Percentiles rank a stretch among this genome's conserved stretches.
These are phyloP conservation scores for Drosophila repletoides DNA, from an alignment of 1,140 invertebrate genomes.

Conservation along the genomic window DNA sequence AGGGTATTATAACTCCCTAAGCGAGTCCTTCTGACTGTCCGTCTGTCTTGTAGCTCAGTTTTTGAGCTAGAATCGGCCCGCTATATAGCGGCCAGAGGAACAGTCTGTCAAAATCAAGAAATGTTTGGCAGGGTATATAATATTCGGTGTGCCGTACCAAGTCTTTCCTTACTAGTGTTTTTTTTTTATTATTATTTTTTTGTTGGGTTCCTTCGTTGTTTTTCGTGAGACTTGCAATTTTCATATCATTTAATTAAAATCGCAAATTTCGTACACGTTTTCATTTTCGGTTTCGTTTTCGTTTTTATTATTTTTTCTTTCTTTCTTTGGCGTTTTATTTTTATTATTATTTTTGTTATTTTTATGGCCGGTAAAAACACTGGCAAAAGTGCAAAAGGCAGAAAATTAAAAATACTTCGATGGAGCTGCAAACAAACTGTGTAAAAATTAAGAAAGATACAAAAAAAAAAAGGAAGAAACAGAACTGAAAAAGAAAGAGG, in stretches of 20 bases:
- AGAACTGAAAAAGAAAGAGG: constrained; percentile 25
- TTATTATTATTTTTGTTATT: constrained; percentile 75
- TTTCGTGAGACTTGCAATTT: constrained; percentile 69
- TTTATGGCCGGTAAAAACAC: constrained; percentile 71
- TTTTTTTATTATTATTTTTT: not conserved
- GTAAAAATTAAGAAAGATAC: constrained; percentile 34
- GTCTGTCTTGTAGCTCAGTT: no score
- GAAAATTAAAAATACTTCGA: constrained; percentile 79
- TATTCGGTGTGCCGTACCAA: not conserved
- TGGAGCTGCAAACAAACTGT: constrained; percentile 41
- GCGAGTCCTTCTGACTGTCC: no score
- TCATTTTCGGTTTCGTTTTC: constrained; percentile 61
- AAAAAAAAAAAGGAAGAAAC: constrained; percentile 24
- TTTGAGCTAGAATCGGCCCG: no score
- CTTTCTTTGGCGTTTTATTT: constrained; percentile 16
- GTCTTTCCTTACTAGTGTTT: not conserved
- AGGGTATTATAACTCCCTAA: no score
- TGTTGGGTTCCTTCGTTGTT: constrained; percentile 24
- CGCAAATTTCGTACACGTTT: constrained; percentile 80
- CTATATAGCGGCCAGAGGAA: no score
- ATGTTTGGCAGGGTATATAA: no score
- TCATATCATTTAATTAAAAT: constrained; percentile 81
- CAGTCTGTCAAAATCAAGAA: no score
- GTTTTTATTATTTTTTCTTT: constrained; percentile 21
- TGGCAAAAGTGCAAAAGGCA: constrained; percentile 74